These are phyloP conservation scores for Hippolais icterina DNA, from an alignment of 2,113 vertebrate species.

Conservation along the genomic window DNA sequence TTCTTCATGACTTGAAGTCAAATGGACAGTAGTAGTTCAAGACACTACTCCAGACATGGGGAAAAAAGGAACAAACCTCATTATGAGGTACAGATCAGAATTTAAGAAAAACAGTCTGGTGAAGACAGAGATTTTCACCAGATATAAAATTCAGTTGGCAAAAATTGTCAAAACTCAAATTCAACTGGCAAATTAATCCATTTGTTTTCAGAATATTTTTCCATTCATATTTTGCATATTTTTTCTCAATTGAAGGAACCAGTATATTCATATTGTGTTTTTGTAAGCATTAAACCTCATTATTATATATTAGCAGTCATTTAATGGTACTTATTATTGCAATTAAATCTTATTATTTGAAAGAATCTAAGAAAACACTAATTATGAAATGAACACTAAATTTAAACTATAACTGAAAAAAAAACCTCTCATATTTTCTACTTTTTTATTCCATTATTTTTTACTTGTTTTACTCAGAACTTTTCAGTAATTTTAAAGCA, in stretches of 20 bases:
- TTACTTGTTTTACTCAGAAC: background rate
- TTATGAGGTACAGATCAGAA: background rate
- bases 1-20: background rate
- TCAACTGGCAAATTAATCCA: background rate
- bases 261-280: background rate
- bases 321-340: background rate
- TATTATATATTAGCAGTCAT: background rate
- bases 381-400: background rate
- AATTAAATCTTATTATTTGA: background rate
- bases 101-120: background rate
- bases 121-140: background rate
- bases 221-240: background rate
- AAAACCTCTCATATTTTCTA: background rate
- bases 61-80: background rate
- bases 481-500: background rate
- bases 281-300: background rate
- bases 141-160: background rate
- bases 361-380: background rate
- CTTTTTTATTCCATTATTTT: background rate
- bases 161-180: background rate
- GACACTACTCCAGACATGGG: background rate
- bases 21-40: background rate
- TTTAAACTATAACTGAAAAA: background rate
- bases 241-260: background rate
- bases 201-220: background rate